Evolutionary conservation across 2,113 vertebrate species (phyloP).

Genomic region (Platanista minor): DNA sequence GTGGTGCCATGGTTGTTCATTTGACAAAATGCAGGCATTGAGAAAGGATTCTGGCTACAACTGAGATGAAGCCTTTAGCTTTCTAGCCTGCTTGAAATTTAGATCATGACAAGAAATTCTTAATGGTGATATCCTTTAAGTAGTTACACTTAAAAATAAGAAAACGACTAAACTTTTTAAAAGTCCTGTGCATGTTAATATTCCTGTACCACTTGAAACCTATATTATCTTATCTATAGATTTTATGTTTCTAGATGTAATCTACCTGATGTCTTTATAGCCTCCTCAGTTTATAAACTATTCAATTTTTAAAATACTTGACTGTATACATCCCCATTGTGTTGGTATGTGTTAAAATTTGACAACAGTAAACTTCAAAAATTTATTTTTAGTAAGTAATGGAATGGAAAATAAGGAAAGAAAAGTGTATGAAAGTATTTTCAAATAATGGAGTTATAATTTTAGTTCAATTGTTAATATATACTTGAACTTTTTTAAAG

Average conservation of each 20-base stretch:
- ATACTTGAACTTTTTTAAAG: constrained; percentile 5
- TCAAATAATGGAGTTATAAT: constrained; percentile 22
- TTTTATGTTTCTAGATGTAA: background rate
- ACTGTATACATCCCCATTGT: background rate
- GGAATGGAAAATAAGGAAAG: background rate
- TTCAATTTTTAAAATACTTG: background rate
- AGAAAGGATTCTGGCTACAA: background rate
- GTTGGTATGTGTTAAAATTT: background rate
- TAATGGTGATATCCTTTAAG: background rate
- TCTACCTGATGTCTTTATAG: background rate
- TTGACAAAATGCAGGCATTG: background rate
- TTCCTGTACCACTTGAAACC: background rate
- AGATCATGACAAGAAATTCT: background rate
- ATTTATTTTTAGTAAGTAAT: background rate
- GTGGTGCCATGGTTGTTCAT: background rate
- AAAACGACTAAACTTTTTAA: background rate
- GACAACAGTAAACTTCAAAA: background rate
- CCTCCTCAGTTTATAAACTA: background rate
- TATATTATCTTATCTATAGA: background rate
- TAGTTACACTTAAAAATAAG: background rate
- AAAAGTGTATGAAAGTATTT: background rate
- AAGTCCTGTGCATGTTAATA: background rate
- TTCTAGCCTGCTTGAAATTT: background rate
- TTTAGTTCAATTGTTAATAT: constrained; percentile 48
- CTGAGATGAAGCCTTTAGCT: background rate